Conservation (phyloP, 2,113 vertebrate genomes). For the Nicator chloris region DNA sequence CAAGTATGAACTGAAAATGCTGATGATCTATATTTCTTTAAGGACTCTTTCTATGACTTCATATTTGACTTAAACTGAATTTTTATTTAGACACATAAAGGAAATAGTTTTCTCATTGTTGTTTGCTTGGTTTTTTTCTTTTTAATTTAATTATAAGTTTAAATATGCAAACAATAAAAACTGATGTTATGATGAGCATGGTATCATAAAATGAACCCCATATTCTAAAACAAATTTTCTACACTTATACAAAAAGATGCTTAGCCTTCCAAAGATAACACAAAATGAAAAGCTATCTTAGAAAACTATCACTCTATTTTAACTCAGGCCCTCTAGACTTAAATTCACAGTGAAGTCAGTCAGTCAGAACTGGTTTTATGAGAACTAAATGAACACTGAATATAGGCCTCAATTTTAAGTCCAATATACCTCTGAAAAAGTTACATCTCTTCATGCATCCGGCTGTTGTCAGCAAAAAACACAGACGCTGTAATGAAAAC, state of each 20-base stretch:
- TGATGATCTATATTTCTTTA: neutral
- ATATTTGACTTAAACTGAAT: neutral
- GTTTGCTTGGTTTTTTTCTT: neutral
- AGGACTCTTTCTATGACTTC: neutral
- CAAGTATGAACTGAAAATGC: neutral
- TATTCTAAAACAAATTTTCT: neutral
- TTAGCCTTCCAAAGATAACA: neutral
- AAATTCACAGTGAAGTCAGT: neutral
- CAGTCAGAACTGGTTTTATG: neutral
- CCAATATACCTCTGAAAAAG: neutral
- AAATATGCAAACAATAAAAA: neutral
- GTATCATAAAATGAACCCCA: neutral
- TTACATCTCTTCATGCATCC: neutral
- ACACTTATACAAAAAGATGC: neutral
- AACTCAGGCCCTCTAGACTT: neutral
- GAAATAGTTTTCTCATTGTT: neutral
- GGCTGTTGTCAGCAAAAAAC: neutral
- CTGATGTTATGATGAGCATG: neutral
- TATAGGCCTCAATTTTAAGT: neutral
- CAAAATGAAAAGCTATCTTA: neutral
- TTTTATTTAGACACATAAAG: neutral
- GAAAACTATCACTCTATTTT: neutral
- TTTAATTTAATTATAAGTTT: neutral
- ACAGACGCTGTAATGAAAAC: neutral
- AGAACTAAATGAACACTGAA: neutral